These are phyloP conservation scores for Xestia xanthographa DNA, from an alignment of 2,888 invertebrate species.

Conservation along the genomic window DNA sequence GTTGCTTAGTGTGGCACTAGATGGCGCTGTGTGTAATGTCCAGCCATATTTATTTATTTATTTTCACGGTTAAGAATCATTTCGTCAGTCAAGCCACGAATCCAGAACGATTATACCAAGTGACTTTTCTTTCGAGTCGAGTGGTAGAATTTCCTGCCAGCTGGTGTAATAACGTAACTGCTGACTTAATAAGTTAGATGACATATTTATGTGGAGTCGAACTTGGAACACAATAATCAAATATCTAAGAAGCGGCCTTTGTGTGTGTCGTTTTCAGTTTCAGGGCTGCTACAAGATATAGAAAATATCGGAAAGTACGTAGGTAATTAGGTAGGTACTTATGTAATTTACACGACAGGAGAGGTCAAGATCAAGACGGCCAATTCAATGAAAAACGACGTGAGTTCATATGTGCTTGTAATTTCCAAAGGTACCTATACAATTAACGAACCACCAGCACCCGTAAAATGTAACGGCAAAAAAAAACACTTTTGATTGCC, in stretches of 20 bases:
- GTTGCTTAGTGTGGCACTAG: no score
- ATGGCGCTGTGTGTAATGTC: no score
- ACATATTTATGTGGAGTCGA: slow-evolving; percentile 11
- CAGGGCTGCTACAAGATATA: background rate
- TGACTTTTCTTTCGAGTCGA: background rate
- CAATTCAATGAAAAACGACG: no score
- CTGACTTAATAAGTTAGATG: background rate
- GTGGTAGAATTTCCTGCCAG: background rate
- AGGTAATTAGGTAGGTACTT: no score
- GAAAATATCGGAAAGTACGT: background rate
- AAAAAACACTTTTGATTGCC: no score
- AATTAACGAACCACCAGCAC: no score
- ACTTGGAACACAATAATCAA: slow-evolving; percentile 14
- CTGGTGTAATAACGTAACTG: background rate
- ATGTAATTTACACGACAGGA: background rate
- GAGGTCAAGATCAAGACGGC: no score
- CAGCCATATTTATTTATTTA: no score
- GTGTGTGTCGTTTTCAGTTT: slow-evolving; percentile 8
- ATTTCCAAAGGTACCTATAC: no score
- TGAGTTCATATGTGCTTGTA: background rate
- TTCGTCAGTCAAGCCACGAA: background rate
- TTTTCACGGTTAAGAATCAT: background rate
- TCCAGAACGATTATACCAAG: no score
- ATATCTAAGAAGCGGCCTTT: background rate
- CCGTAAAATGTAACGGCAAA: no score